phyloP scores from a whole-genome alignment of 2,888 invertebrate genomes.

The Tortricodes alternella region DNA sequence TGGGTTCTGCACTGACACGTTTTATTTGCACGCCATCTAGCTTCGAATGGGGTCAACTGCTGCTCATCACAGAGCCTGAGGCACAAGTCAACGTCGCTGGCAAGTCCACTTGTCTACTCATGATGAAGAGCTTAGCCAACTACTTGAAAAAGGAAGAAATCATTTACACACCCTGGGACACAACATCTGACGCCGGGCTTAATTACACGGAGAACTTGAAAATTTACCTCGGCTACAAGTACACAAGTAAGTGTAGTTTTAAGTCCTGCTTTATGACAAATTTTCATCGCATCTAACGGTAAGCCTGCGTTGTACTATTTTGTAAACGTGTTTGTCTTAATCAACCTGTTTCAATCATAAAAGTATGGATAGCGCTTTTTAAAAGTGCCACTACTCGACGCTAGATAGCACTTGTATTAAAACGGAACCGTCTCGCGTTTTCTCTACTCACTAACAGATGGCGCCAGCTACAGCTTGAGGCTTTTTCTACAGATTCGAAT shows the following conservation, averaged over 20 bases:
- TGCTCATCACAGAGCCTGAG: constrained; percentile 88
- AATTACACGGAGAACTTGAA: constrained; percentile 84
- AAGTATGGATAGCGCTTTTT: constrained; percentile 36
- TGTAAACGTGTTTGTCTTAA: background rate
- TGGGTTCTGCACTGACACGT: constrained; percentile 65
- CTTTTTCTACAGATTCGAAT: constrained; percentile 83
- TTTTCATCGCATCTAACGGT: background rate
- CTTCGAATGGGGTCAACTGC: constrained; percentile 86
- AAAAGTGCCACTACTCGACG: constrained; percentile 19
- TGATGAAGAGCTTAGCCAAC: constrained; percentile 88
- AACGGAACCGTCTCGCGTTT: constrained; percentile 1
- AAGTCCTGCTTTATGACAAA: background rate
- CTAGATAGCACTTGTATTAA: constrained; percentile 12
- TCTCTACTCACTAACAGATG: constrained; percentile 50
- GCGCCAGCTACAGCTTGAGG: constrained; percentile 38
- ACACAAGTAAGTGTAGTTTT: constrained; percentile 85
- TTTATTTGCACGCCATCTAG: constrained; percentile 80
- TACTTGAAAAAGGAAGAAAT: constrained; percentile 73
- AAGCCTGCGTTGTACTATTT: no score
- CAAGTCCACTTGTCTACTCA: constrained; percentile 87
- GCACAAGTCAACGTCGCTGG: constrained; percentile 87
- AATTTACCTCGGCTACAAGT: constrained; percentile 85
- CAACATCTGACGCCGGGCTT: constrained; percentile 79
- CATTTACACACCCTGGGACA: constrained; percentile 83
- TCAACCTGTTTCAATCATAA: background rate